Evolutionary conservation across 2,113 vertebrate species (phyloP).

Genomic region (Engystomops pustulosus): DNA sequence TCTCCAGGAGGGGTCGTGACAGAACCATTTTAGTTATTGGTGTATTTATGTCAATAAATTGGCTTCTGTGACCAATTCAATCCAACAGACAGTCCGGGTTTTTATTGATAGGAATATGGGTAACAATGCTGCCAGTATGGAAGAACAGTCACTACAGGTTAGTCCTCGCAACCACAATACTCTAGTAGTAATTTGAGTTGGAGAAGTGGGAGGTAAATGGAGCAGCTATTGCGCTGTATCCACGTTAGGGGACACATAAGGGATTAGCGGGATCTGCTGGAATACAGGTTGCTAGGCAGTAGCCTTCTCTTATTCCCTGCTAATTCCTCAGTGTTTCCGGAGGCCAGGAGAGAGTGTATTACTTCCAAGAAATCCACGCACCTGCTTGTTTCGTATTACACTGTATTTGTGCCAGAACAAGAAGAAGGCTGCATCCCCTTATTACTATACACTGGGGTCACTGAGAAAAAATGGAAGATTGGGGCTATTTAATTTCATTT

Average conservation of each 20-base stretch:
- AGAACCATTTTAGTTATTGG: too few species aligned
- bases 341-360: slow-evolving; percentile 57
- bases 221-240: slow-evolving; percentile 36
- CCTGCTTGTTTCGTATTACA: slow-evolving; percentile 57
- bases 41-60: too few species aligned
- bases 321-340: slow-evolving; percentile 60
- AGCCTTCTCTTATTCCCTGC: slow-evolving; percentile 59
- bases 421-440: slow-evolving; percentile 35
- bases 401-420: slow-evolving; percentile 32
- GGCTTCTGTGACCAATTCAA: too few species aligned
- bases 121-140: too few species aligned
- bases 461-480: neutral
- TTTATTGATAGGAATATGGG: too few species aligned
- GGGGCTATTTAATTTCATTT: too few species aligned
- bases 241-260: slow-evolving; percentile 57
- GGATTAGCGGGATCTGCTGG: slow-evolving; percentile 57
- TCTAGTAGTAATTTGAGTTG: neutral
- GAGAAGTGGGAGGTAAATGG: neutral
- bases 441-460: slow-evolving; percentile 45
- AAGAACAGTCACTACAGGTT: neutral
- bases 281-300: slow-evolving; percentile 59
- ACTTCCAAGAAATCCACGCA: slow-evolving; percentile 56
- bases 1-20: too few species aligned
- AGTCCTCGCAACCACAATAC: neutral
- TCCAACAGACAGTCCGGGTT: too few species aligned